These are phyloP conservation scores for Elmis aenea DNA, from an alignment of 2,888 invertebrate genomes.

Conservation along the genomic window DNA sequence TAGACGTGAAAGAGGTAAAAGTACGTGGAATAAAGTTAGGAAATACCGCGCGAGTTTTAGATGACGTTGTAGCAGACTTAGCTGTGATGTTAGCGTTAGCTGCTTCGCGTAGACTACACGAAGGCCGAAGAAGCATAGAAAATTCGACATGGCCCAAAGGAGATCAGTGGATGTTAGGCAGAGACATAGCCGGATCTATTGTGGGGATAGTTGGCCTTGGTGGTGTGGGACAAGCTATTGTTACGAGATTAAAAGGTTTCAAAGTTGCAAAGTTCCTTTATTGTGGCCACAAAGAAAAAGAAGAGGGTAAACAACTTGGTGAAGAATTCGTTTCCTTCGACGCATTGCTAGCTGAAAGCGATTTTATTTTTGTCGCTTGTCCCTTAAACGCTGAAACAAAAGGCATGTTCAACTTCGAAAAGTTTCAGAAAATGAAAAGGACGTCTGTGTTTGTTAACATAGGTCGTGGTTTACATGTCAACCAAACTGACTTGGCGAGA, in stretches of 20 bases:
- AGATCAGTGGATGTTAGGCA: conserved; percentile 73
- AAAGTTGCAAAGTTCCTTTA: conserved; percentile 68
- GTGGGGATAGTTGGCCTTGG: conserved; percentile 84
- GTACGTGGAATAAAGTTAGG: conserved; percentile 68
- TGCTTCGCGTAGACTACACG: conserved; percentile 70
- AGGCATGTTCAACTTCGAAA: conserved; percentile 61
- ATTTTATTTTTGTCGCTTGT: conserved; percentile 67
- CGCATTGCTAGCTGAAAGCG: conserved; percentile 62
- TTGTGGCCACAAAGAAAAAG: conserved; percentile 64
- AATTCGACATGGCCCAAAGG: conserved; percentile 50
- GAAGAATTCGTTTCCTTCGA: conserved; percentile 54
- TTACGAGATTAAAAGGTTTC: conserved; percentile 67
- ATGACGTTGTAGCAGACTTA: conserved; percentile 76
- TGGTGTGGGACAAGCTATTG: conserved; percentile 70
- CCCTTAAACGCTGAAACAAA: conserved; percentile 65
- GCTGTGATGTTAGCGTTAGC: conserved; percentile 72
- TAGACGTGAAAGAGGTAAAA: conserved; percentile 68
- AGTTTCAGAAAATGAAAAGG: conserved; percentile 71
- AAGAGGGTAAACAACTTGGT: conserved; percentile 50
- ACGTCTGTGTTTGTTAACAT: conserved; percentile 72
- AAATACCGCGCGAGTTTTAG: conserved; percentile 71
- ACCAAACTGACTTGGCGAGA: conserved; percentile 74
- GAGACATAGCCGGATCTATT: conserved; percentile 69
- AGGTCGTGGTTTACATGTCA: conserved; percentile 68
- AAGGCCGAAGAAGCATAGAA: conserved; percentile 63